phyloP scores from a whole-genome alignment of 2,888 invertebrate species.

The Pomacea canaliculata region DNA sequence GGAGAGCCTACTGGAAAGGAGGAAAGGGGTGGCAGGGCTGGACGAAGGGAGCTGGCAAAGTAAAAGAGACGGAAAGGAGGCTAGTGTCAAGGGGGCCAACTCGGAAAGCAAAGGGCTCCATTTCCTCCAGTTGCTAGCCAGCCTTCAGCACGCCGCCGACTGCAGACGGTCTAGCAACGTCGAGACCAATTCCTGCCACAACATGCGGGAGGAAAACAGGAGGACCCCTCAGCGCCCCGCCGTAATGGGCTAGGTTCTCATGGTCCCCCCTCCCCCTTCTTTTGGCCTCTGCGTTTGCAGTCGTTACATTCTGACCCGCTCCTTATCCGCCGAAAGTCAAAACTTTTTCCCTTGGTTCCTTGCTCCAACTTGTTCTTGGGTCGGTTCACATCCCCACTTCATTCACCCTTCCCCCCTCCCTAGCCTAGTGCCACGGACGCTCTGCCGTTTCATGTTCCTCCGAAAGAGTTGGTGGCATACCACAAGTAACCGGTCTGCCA shows the following conservation, averaged over 20 bases:
- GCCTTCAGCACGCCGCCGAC: constrained; percentile 3
- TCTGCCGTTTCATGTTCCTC: no score
- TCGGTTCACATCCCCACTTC: neutral
- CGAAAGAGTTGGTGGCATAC: no score
- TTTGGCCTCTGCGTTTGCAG: neutral
- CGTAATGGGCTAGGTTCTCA: constrained; percentile 6
- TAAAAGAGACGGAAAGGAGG: neutral
- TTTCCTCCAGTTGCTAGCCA: constrained; percentile 9
- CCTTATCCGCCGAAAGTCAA: neutral
- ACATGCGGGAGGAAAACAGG: constrained; percentile 6
- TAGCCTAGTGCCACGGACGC: no score
- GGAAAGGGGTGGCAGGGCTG: neutral
- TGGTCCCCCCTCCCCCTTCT: neutral
- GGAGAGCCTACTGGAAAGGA: neutral
- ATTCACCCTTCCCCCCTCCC: no score
- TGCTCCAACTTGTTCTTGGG: neutral
- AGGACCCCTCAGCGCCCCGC: neutral
- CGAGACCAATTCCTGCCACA: constrained; percentile 14
- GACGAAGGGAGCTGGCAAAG: constrained; percentile 1
- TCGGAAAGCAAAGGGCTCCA: neutral
- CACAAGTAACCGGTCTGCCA: no score
- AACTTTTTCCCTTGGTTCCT: neutral
- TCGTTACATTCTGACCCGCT: neutral
- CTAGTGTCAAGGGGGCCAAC: neutral
- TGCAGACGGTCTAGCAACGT: constrained; percentile 10